Conservation (phyloP, 2,888 invertebrate genomes). For the Mimumesa dahlbomi region DNA sequence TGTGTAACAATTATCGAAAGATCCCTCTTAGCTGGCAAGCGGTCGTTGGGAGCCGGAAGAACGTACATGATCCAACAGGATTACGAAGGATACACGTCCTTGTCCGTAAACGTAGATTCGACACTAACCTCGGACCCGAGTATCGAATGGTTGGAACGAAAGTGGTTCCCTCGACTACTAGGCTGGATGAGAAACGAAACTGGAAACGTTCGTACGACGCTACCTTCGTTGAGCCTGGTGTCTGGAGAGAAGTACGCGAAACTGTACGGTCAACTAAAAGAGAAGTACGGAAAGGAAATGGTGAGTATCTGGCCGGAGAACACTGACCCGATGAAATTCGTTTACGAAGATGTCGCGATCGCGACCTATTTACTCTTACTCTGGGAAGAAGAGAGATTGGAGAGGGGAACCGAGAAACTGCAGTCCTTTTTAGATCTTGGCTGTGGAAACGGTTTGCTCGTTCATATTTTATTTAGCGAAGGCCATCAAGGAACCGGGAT, state of each 20-base stretch:
- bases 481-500: constrained; percentile 92
- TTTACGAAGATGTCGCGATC: constrained; percentile 98
- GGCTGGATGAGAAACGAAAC: constrained; percentile 83
- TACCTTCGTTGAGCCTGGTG: constrained; percentile 85
- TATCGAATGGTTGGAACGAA: constrained; percentile 82
- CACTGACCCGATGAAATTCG: constrained; percentile 96
- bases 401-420: constrained; percentile 73
- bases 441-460: constrained; percentile 98
- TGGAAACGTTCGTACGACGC: constrained; percentile 41
- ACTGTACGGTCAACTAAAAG: constrained; percentile 88
- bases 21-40: constrained; percentile 75
- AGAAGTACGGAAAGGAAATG: constrained; percentile 88
- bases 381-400: constrained; percentile 85
- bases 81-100: constrained; percentile 46
- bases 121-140: constrained; percentile 43
- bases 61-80: constrained; percentile 66
- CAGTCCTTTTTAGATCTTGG: constrained; percentile 95
- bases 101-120: constrained; percentile 32
- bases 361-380: constrained; percentile 91
- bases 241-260: constrained; percentile 86
- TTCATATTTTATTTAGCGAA: constrained; percentile 91
- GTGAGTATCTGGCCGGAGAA: constrained; percentile 94
- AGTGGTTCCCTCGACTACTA: constrained; percentile 83
- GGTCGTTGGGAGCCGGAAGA: constrained; percentile 79
- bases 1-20: constrained; percentile 81